phyloP scores from a whole-genome alignment of 2,797 vertebrate genomes.

The Alcedo atthis region DNA sequence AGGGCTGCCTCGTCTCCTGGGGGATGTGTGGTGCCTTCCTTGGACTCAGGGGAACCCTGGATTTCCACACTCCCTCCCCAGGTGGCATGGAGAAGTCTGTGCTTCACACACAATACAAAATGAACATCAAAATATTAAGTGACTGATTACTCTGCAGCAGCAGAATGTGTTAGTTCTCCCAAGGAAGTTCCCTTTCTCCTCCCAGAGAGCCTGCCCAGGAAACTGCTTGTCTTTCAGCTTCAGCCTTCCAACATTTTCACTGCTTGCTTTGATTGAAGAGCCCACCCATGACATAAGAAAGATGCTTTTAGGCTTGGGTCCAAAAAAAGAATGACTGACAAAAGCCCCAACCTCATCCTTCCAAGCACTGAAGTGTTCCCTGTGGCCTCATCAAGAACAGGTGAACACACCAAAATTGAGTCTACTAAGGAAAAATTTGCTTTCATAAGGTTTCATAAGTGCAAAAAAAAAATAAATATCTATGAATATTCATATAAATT shows the following conservation, averaged over 20 bases:
- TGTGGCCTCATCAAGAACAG: not conserved
- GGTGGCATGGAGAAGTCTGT: not conserved
- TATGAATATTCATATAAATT: constrained; percentile 58
- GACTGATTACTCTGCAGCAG: not conserved
- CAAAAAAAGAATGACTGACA: not conserved
- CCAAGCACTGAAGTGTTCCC: not conserved
- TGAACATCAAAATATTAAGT: not conserved
- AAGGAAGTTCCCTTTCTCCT: not conserved
- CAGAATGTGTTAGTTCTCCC: not conserved
- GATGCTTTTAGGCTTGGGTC: not conserved
- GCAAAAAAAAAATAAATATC: not conserved
- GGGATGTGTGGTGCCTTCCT: rapidly evolving
- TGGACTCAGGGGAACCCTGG: not conserved
- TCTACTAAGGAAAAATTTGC: not conserved
- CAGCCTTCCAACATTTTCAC: not conserved
- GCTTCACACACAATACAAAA: rapidly evolving
- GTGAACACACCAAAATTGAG: not conserved
- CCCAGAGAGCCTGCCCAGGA: not conserved
- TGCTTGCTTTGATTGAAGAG: not conserved
- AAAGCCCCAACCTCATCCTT: not conserved
- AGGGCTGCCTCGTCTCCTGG: not conserved
- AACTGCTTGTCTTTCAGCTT: not conserved
- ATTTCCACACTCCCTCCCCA: not conserved
- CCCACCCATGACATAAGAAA: rapidly evolving
- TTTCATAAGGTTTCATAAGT: not conserved